Evolutionary conservation across 2,797 vertebrate species (phyloP).

Genomic region (Jordanella pulchra): DNA sequence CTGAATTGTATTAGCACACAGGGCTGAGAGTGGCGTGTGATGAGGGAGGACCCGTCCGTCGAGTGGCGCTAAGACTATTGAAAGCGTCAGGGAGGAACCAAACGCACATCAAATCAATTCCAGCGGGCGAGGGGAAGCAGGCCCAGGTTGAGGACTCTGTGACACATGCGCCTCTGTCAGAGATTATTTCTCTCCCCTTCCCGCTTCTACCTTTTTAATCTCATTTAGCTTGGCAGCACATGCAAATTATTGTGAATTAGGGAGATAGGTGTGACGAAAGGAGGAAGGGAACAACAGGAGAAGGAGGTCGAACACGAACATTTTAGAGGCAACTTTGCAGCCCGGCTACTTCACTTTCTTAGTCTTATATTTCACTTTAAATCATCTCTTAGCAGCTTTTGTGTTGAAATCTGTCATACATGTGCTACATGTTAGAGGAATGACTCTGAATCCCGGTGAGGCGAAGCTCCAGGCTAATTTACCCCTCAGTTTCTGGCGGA

Average conservation of each 20-base stretch:
- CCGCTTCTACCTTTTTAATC: slow-evolving; percentile 57
- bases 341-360: slow-evolving; percentile 13
- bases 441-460: slow-evolving; percentile 34
- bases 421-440: slow-evolving; percentile 39
- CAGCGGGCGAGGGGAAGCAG: slow-evolving; percentile 43
- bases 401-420: slow-evolving; percentile 38
- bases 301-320: slow-evolving; percentile 33
- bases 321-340: slow-evolving; percentile 41
- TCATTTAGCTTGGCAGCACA: slow-evolving; percentile 58
- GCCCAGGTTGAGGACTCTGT: slow-evolving; percentile 42
- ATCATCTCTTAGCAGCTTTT: slow-evolving; percentile 13
- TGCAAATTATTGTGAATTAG: slow-evolving; percentile 53
- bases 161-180: slow-evolving; percentile 54
- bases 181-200: slow-evolving; percentile 58
- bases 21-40: slow-evolving; percentile 42
- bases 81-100: slow-evolving; percentile 49
- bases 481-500: not conserved
- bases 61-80: slow-evolving; percentile 34
- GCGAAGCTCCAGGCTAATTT: slow-evolving; percentile 37
- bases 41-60: slow-evolving; percentile 32
- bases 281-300: slow-evolving; percentile 27
- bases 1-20: slow-evolving; percentile 64
- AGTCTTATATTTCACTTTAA: not conserved
- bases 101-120: slow-evolving; percentile 67
- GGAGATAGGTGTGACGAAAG: slow-evolving; percentile 53